Conservation (phyloP, 2,113 vertebrate species). For the Ceratotherium simum region DNA sequence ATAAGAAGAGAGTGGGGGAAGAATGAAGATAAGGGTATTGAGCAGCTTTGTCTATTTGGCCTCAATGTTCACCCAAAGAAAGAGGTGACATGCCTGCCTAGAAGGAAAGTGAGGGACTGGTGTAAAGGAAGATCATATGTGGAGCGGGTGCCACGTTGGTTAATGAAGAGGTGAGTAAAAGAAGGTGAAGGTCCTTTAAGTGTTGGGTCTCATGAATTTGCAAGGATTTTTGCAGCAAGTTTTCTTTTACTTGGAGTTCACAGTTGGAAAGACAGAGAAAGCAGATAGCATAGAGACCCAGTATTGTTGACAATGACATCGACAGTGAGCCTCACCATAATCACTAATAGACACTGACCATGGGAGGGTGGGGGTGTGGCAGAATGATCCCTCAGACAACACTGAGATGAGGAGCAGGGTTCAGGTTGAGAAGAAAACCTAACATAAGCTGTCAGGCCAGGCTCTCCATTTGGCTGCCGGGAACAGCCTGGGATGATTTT, state of each 20-base stretch:
- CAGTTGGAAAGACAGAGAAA: not conserved
- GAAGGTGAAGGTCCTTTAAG: not conserved
- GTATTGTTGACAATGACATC: not conserved
- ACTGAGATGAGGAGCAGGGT: no score
- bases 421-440: not conserved
- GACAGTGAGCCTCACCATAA: not conserved
- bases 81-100: not conserved
- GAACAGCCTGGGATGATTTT: not conserved
- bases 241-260: not conserved
- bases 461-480: not conserved
- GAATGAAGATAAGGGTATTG: not conserved
- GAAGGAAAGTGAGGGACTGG: not conserved
- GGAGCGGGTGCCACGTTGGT: not conserved
- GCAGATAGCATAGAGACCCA: not conserved
- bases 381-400: not conserved
- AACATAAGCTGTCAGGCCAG: not conserved
- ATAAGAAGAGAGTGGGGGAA: not conserved
- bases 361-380: rapidly evolving
- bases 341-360: not conserved
- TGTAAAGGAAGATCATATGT: not conserved
- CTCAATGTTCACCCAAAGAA: not conserved
- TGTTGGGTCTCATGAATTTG: not conserved
- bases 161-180: not conserved
- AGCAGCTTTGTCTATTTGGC: not conserved
- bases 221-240: not conserved